Evolutionary conservation across 2,888 invertebrate genomes (phyloP).

Genomic region (Myopa tessellatipennis): DNA sequence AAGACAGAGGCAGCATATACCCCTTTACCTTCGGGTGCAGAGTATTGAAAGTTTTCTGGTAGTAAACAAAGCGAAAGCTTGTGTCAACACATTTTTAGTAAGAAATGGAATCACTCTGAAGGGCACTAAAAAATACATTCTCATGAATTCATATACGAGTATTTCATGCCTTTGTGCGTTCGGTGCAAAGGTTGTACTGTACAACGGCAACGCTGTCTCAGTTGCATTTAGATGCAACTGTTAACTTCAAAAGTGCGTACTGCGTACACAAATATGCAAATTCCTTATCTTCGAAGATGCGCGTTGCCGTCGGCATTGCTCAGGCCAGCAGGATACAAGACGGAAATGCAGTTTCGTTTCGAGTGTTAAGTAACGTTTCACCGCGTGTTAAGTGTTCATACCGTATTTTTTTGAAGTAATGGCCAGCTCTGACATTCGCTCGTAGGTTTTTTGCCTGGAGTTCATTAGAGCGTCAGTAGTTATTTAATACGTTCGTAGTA

Average conservation of each 20-base stretch:
- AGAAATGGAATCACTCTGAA: too few relatives aligned
- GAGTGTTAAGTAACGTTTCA: not conserved
- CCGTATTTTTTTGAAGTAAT: constrained; percentile 24
- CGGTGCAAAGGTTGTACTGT: too few relatives aligned
- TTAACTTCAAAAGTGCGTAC: constrained; percentile 9
- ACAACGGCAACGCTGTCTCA: too few relatives aligned
- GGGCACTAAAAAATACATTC: too few relatives aligned
- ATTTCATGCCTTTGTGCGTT: too few relatives aligned
- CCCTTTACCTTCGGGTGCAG: too few relatives aligned
- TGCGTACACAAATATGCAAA: constrained; percentile 18
- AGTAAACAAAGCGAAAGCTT: too few relatives aligned
- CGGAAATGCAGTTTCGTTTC: constrained; percentile 22
- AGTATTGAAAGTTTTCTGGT: too few relatives aligned
- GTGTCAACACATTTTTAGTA: too few relatives aligned
- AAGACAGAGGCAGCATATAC: too few relatives aligned
- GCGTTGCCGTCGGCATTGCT: constrained; percentile 21
- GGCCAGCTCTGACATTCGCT: constrained; percentile 15
- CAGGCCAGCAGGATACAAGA: not conserved
- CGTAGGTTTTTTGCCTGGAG: not conserved
- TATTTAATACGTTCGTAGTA: not conserved
- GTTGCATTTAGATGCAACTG: not conserved
- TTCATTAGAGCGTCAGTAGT: not conserved
- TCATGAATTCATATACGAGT: too few relatives aligned
- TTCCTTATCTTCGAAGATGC: constrained; percentile 17
- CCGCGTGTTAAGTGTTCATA: constrained; percentile 2